These are phyloP conservation scores for Margarornis squamiger DNA, from an alignment of 2,797 vertebrate species.

Conservation along the genomic window DNA sequence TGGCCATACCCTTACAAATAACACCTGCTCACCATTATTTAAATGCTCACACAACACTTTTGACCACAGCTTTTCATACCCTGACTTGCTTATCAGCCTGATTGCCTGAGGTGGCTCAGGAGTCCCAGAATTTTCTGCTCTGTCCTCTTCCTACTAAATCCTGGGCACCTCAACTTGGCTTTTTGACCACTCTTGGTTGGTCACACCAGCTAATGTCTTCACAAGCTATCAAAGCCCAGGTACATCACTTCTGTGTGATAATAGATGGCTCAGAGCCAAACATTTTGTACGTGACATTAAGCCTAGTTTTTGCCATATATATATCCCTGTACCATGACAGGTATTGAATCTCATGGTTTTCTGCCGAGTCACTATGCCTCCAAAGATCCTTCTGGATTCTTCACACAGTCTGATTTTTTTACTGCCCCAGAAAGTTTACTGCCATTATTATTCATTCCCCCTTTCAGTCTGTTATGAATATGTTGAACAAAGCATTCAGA, in stretches of 20 bases:
- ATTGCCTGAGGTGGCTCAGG: neutral
- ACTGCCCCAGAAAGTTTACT: neutral
- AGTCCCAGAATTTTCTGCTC: neutral
- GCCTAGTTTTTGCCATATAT: fast-evolving
- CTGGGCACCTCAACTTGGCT: neutral
- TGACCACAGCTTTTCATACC: neutral
- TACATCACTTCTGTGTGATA: neutral
- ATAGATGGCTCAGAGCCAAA: neutral
- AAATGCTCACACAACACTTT: neutral
- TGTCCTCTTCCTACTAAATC: neutral
- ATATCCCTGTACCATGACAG: neutral
- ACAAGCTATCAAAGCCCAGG: neutral
- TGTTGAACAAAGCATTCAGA: neutral
- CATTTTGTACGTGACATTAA: neutral
- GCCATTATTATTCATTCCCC: neutral
- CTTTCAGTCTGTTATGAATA: neutral
- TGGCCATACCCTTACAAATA: neutral
- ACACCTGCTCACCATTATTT: neutral
- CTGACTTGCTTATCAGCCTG: fast-evolving
- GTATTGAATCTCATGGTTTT: neutral
- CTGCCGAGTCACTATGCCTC: neutral
- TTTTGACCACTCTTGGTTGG: neutral
- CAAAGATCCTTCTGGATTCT: neutral
- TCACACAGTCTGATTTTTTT: neutral
- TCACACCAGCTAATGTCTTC: neutral